These are phyloP conservation scores for Dreissena polymorpha DNA, from an alignment of 1,140 invertebrate species.

Conservation along the genomic window DNA sequence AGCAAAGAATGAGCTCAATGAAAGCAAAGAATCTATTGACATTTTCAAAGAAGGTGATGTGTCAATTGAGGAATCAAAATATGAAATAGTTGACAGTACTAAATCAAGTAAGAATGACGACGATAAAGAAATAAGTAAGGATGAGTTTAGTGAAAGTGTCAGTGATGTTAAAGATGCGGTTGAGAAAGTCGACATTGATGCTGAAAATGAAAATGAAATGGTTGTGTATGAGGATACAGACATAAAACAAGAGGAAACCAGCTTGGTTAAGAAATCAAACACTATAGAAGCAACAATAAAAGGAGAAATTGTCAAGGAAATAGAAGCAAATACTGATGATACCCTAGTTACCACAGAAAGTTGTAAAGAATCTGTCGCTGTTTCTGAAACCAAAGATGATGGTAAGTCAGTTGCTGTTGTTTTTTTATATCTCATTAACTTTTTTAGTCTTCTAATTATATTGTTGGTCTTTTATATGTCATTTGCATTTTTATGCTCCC, in stretches of 20 bases:
- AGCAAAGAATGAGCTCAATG: constrained; percentile 11
- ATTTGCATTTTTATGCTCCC: too few relatives aligned
- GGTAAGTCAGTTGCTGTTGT: not conserved
- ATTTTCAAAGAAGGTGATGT: not conserved
- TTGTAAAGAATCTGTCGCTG: not conserved
- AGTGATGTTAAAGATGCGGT: constrained; percentile 1
- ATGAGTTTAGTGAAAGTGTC: not conserved
- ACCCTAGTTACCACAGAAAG: not conserved
- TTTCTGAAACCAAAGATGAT: not conserved
- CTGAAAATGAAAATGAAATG: constrained; percentile 18
- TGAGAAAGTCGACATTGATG: constrained; percentile 22
- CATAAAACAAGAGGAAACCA: not conserved
- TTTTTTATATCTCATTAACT: not conserved
- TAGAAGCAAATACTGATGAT: not conserved
- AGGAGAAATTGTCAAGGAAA: not conserved
- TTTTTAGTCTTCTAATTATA: too few relatives aligned
- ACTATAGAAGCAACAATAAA: not conserved
- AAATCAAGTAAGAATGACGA: not conserved
- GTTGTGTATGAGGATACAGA: not conserved
- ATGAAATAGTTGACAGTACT: constrained; percentile 29
- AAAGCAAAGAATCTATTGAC: not conserved
- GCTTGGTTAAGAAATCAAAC: not conserved
- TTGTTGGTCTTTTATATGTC: too few relatives aligned
- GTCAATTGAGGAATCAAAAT: constrained; percentile 31
- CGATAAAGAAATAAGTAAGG: not conserved